A percentile compares a stretch with the other conserved stretches of the same genome.
phyloP scores from a whole-genome alignment of 2,113 vertebrate species.

The Larimichthys polyactis region DNA sequence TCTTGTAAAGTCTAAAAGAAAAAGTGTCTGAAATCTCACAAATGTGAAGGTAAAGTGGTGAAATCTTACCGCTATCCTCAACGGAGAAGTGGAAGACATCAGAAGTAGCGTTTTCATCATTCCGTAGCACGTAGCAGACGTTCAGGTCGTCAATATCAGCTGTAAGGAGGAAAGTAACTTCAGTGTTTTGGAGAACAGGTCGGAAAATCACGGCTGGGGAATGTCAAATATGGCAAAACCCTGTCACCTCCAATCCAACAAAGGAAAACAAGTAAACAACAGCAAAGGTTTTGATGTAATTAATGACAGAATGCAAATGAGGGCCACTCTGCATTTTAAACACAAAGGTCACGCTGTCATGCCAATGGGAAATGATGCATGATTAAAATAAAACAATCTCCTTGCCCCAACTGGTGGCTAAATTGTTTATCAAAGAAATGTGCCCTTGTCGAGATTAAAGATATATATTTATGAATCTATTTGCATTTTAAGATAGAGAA shows the following conservation, averaged over 20 bases:
- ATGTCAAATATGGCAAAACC: neutral
- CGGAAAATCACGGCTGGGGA: neutral
- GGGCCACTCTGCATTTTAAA: neutral
- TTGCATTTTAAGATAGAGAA: conserved; percentile 59
- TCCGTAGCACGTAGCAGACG: conserved; percentile 91
- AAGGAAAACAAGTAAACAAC: conserved; percentile 12
- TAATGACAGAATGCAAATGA: conserved; percentile 30
- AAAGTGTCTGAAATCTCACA: neutral
- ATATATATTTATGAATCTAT: conserved; percentile 51
- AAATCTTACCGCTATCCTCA: conserved; percentile 90
- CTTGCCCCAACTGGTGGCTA: conserved; percentile 10
- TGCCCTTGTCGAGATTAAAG: conserved; percentile 48
- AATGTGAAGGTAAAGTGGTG: neutral
- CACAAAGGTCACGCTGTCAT: neutral
- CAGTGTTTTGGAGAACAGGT: neutral
- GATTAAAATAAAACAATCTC: conserved; percentile 22
- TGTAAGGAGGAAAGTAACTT: conserved; percentile 60
- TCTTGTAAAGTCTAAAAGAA: neutral
- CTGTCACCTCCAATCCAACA: conserved; percentile 10
- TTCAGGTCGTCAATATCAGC: conserved; percentile 93
- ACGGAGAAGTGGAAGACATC: conserved; percentile 91
- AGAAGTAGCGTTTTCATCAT: conserved; percentile 88
- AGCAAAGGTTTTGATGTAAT: conserved; percentile 25
- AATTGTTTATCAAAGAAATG: conserved; percentile 12
- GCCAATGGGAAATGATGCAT: conserved; percentile 33